These are phyloP conservation scores for Drosophila eugracilis DNA, from an alignment of 1,140 invertebrate species.

Conservation along the genomic window DNA sequence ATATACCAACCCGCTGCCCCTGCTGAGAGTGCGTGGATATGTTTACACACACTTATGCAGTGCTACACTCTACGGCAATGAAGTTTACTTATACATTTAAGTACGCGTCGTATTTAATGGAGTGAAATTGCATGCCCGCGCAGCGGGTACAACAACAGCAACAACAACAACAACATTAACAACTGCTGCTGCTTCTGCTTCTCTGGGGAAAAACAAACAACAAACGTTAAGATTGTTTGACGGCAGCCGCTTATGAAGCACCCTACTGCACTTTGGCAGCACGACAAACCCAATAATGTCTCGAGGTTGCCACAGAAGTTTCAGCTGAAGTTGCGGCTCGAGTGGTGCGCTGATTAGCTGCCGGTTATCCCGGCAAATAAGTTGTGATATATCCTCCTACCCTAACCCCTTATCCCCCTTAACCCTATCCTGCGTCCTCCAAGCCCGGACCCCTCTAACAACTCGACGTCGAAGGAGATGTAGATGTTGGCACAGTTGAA, in stretches of 20 bases:
- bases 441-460: slow-evolving; percentile 9
- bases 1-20: not conserved
- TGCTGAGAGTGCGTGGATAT: slow-evolving; percentile 36
- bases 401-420: not conserved
- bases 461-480: not conserved
- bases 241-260: slow-evolving; percentile 58
- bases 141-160: slow-evolving; percentile 8
- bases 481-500: slow-evolving; percentile 24
- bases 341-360: slow-evolving; percentile 45
- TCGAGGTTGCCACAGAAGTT: slow-evolving; percentile 21
- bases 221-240: slow-evolving; percentile 61
- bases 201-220: slow-evolving; percentile 56
- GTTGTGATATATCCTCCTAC: slow-evolving; percentile 16
- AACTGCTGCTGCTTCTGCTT: too few species aligned
- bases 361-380: slow-evolving; percentile 34
- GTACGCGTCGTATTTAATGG: slow-evolving; percentile 63
- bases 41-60: slow-evolving; percentile 70
- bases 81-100: slow-evolving; percentile 64
- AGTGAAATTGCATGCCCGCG: slow-evolving; percentile 54
- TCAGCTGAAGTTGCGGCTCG: slow-evolving; percentile 28
- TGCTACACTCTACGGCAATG: slow-evolving; percentile 44
- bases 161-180: not conserved
- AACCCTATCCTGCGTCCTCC: too few species aligned
- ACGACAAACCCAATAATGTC: slow-evolving; percentile 51
- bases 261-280: slow-evolving; percentile 42